These are phyloP conservation scores for Hylaeus anthracinus DNA, from an alignment of 1,140 invertebrate species.

Conservation along the genomic window DNA sequence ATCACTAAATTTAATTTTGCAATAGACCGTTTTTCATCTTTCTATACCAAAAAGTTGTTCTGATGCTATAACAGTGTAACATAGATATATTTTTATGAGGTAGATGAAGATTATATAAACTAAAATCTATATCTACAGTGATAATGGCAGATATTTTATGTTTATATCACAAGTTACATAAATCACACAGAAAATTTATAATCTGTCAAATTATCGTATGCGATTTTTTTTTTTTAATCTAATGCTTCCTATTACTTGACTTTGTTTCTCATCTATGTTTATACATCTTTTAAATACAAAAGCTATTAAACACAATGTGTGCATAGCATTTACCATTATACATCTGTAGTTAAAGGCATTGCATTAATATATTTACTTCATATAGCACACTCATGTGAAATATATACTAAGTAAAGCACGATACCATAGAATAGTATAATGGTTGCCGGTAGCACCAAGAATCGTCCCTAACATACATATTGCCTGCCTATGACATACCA, in stretches of 20 bases:
- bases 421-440: constrained; percentile 63
- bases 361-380: constrained; percentile 55
- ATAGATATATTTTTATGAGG: constrained; percentile 52
- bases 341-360: constrained; percentile 39
- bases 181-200: not conserved
- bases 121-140: constrained; percentile 50
- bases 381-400: constrained; percentile 47
- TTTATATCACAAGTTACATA: constrained; percentile 58
- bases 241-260: not conserved
- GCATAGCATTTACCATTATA: constrained; percentile 35
- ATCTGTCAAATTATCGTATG: not conserved
- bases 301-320: constrained; percentile 22
- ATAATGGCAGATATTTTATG: constrained; percentile 68
- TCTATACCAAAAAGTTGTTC: constrained; percentile 22
- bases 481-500: constrained; percentile 61
- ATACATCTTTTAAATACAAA: constrained; percentile 10
- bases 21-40: constrained; percentile 17
- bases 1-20: constrained; percentile 4
- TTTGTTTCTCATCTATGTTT: constrained; percentile 28
- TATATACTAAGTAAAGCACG: constrained; percentile 60
- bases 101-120: constrained; percentile 22
- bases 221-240: not conserved
- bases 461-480: constrained; percentile 71
- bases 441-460: constrained; percentile 64
- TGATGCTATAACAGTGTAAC: constrained; percentile 21